A percentile compares a stretch with the other conserved stretches of the same genome.
Conservation (phyloP, 2,888 invertebrate species). For the Punctoribates punctum region DNA sequence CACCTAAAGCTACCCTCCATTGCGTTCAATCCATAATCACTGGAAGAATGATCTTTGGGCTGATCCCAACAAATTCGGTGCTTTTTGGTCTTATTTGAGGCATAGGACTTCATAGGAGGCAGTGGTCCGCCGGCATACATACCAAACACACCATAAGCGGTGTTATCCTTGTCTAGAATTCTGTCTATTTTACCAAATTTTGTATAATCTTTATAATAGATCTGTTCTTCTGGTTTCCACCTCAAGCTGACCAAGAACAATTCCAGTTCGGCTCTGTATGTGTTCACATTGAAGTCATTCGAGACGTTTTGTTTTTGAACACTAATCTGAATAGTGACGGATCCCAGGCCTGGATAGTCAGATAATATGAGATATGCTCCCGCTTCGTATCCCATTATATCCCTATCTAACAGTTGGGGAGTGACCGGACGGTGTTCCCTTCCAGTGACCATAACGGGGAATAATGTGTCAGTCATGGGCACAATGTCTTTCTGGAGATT, state of each 20-base stretch:
- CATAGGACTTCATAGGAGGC: no score
- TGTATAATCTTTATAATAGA: neutral
- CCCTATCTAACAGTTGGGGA: neutral
- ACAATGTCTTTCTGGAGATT: neutral
- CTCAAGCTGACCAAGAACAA: neutral
- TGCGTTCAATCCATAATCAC: neutral
- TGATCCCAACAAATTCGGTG: neutral
- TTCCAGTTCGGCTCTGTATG: neutral
- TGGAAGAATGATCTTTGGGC: neutral
- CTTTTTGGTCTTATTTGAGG: neutral
- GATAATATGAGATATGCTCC: neutral
- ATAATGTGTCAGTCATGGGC: neutral
- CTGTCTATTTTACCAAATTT: neutral
- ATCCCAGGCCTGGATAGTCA: neutral
- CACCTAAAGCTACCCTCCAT: neutral
- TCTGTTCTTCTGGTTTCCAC: neutral
- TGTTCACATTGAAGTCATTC: neutral
- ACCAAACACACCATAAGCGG: neutral
- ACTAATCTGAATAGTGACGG: no score
- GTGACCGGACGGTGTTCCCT: neutral
- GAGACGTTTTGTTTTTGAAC: neutral
- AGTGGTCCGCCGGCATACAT: conserved; percentile 9
- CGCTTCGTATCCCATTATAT: neutral
- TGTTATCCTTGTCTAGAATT: neutral
- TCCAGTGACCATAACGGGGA: neutral